A percentile compares a stretch with the other conserved stretches of the same genome.
Conservation (phyloP, 2,888 invertebrate genomes). For the Drosophila robusta region DNA sequence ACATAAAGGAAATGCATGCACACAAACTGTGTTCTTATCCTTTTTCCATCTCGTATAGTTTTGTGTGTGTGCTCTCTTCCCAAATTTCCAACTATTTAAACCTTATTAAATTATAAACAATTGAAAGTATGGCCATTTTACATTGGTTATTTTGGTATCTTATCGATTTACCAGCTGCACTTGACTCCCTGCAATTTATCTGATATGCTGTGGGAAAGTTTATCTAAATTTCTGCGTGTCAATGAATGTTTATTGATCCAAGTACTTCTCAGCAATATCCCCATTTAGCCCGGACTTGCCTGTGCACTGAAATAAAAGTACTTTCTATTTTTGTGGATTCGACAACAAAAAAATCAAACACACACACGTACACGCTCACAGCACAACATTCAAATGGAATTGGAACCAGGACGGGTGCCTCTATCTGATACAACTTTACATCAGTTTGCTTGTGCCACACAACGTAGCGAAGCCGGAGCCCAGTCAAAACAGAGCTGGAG, state of each 20-base stretch:
- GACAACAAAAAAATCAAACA: conserved; percentile 58
- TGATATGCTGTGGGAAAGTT: neutral
- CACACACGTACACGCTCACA: conserved; percentile 12
- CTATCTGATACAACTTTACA: conserved; percentile 53
- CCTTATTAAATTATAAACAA: neutral
- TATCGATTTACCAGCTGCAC: neutral
- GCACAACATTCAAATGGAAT: conserved; percentile 16
- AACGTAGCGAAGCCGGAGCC: neutral
- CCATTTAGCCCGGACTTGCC: conserved; percentile 20
- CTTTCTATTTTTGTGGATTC: conserved; percentile 39
- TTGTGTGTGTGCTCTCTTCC: neutral
- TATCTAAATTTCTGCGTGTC: conserved; percentile 10
- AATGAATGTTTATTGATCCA: conserved; percentile 30
- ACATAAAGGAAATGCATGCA: neutral
- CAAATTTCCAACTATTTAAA: neutral
- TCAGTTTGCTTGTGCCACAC: conserved; percentile 51
- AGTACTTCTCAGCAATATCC: conserved; percentile 11
- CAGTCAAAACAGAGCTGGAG: neutral
- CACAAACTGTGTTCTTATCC: too few species aligned
- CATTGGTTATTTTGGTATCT: neutral
- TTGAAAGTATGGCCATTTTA: neutral
- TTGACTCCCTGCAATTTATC: conserved; percentile 2
- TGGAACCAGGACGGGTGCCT: conserved; percentile 19
- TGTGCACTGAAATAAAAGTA: conserved; percentile 44
- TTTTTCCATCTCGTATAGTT: neutral